Conservation (phyloP, 1,140 invertebrate species). For the Hyphantria cunea region DNA sequence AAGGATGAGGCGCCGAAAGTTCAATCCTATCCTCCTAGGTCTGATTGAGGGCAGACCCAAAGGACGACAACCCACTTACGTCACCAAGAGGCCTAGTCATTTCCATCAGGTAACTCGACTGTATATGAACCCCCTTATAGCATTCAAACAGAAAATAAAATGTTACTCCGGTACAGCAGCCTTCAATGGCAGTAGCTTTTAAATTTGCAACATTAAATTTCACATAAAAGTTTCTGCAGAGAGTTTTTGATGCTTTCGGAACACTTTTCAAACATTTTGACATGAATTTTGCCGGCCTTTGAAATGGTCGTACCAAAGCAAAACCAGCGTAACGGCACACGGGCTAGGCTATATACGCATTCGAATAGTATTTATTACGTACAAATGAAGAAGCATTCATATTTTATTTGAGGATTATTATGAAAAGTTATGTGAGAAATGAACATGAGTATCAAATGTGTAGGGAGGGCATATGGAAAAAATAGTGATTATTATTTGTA, state of each 20-base stretch:
- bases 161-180: no score
- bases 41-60: no score
- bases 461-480: background rate
- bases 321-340: constrained; percentile 14
- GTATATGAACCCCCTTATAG: no score
- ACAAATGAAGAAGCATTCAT: constrained; percentile 26
- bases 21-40: no score
- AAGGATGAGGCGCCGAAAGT: no score
- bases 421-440: constrained; percentile 4
- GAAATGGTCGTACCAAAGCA: constrained; percentile 36
- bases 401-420: constrained; percentile 16
- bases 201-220: constrained; percentile 57
- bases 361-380: constrained; percentile 25
- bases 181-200: background rate
- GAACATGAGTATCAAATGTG: constrained; percentile 9
- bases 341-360: background rate
- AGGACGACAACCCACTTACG: no score
- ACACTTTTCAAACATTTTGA: constrained; percentile 59
- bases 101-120: no score
- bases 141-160: no score
- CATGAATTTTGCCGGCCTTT: constrained; percentile 50
- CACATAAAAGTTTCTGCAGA: constrained; percentile 47
- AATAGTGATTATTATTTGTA: background rate
- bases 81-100: no score
- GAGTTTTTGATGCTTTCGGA: constrained; percentile 43